Evolutionary conservation across 1,140 invertebrate genomes (phyloP).

Genomic region (Anthonomus grandis): DNA sequence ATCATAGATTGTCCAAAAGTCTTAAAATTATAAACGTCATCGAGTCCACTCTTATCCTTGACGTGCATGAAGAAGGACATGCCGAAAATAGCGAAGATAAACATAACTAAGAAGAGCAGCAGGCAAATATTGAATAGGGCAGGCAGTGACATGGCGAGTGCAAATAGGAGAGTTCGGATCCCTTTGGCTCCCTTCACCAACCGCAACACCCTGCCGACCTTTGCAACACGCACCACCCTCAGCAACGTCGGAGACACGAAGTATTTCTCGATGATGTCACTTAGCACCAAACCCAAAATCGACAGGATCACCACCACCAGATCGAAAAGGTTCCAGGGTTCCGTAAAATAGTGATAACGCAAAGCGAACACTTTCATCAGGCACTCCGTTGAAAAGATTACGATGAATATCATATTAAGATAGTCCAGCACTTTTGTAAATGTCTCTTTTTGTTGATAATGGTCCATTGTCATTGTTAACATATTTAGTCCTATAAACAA

Average conservation of each 20-base stretch:
- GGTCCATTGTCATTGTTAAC: conserved; percentile 97
- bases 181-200: conserved; percentile 97
- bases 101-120: conserved; percentile 96
- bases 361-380: conserved; percentile 96
- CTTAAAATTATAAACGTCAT: conserved; percentile 97
- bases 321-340: conserved; percentile 99
- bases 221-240: conserved; percentile 94
- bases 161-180: conserved; percentile 94
- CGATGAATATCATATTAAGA: conserved; percentile 96
- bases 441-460: conserved; percentile 82
- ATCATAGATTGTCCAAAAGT: conserved; percentile 99
- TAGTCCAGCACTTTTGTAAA: conserved; percentile 83
- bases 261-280: conserved; percentile 95
- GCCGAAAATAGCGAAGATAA: conserved; percentile 98
- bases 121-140: conserved; percentile 98
- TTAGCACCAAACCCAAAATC: conserved; percentile 92
- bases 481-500: conserved; percentile 98
- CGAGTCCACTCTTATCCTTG: conserved; percentile 87
- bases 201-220: conserved; percentile 94
- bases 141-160: conserved; percentile 95
- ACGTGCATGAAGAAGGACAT: conserved; percentile 99
- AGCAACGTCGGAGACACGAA: conserved; percentile 96
- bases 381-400: conserved; percentile 97
- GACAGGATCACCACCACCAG: conserved; percentile 98
- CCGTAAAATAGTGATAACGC: conserved; percentile 96